Conservation (phyloP, 2,797 vertebrate genomes). For the Xiphorhynchus erythropygius region DNA sequence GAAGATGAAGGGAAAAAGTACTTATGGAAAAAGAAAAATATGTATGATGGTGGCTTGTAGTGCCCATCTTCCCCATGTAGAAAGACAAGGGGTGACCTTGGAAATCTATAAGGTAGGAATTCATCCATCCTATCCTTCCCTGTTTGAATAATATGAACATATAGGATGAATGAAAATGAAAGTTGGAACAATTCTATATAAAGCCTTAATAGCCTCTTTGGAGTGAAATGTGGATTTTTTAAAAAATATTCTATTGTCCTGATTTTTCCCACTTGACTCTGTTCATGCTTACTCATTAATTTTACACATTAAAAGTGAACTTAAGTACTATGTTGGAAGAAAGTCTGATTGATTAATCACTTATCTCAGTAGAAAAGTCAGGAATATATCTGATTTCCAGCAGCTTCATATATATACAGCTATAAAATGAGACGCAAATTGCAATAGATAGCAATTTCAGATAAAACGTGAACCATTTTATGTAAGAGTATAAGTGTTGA, state of each 20-base stretch:
- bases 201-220: neutral
- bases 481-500: neutral
- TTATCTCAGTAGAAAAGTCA: conserved; percentile 42
- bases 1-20: neutral
- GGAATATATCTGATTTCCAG: conserved; percentile 33
- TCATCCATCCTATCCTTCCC: neutral
- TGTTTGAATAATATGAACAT: neutral
- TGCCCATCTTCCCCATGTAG: neutral
- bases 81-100: neutral
- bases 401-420: neutral
- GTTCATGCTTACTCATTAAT: conserved; percentile 20
- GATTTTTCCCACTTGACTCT: conserved; percentile 26
- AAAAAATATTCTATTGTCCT: conserved; percentile 4
- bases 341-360: conserved; percentile 61
- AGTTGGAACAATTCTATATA: neutral
- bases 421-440: conserved; percentile 19
- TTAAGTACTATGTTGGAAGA: conserved; percentile 9
- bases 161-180: neutral
- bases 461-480: neutral
- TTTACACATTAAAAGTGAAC: conserved; percentile 27
- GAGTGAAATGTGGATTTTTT: neutral
- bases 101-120: neutral
- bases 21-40: neutral
- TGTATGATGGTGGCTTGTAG: neutral
- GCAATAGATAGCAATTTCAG: neutral